Percentiles rank a stretch among this genome's conserved stretches.
Conservation (phyloP, 2,888 invertebrate species). For the Thymelicus acteon region DNA sequence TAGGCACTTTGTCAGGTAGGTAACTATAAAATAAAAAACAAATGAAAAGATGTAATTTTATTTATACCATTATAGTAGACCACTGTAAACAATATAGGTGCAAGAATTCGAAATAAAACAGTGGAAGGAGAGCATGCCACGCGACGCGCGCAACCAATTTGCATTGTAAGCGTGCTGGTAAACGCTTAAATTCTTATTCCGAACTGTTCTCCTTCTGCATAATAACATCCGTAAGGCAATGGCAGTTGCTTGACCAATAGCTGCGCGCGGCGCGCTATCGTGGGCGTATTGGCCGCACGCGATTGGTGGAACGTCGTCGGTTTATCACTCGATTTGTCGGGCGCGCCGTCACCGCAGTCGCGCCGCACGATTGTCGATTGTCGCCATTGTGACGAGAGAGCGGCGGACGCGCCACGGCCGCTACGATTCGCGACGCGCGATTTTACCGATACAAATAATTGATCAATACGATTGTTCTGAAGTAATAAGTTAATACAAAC, state of each 20-base stretch:
- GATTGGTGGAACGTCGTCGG: constrained; percentile 72
- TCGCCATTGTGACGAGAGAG: constrained; percentile 80
- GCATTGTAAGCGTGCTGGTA: constrained; percentile 78
- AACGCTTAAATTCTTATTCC: constrained; percentile 83
- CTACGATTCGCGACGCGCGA: constrained; percentile 67
- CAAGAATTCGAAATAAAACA: constrained; percentile 42
- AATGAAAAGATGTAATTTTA: background rate
- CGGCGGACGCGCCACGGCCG: constrained; percentile 62
- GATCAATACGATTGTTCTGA: constrained; percentile 60
- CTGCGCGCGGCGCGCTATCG: constrained; percentile 67
- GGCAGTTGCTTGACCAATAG: constrained; percentile 83
- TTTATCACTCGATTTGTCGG: constrained; percentile 82
- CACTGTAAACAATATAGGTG: constrained; percentile 2
- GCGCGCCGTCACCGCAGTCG: constrained; percentile 77
- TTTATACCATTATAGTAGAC: background rate
- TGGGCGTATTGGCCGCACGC: constrained; percentile 72
- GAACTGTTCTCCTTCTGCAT: constrained; percentile 82
- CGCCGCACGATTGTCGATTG: constrained; percentile 81
- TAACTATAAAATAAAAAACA: background rate
- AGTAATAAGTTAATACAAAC: constrained; percentile 52
- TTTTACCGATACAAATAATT: constrained; percentile 61
- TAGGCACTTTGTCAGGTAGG: too few relatives aligned
- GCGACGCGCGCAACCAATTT: constrained; percentile 79
- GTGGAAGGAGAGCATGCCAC: constrained; percentile 69
- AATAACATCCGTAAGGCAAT: constrained; percentile 83